Conservation (phyloP, 53 echinoderm and acorn worm genomes). For the Apostichopus leukothele region DNA sequence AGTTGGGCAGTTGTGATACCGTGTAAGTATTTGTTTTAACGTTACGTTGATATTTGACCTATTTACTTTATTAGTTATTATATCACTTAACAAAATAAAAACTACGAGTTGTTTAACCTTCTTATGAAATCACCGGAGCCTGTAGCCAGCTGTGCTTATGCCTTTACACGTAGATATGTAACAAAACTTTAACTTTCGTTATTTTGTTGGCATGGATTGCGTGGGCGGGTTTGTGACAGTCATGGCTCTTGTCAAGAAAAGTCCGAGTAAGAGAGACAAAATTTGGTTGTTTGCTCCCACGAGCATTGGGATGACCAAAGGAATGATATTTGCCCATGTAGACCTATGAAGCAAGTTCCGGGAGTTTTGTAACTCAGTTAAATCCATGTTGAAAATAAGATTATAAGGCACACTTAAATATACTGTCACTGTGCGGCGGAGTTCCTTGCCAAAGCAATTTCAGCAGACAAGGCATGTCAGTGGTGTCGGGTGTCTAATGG, state of each 20-base stretch:
- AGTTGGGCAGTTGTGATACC: background rate
- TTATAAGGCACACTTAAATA: too few relatives aligned
- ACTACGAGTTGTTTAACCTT: background rate
- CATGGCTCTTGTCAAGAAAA: background rate
- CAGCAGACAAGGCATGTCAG: background rate
- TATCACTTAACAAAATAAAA: background rate
- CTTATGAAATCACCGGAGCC: background rate
- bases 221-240: background rate
- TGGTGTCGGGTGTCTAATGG: constrained; percentile 28
- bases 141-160: background rate
- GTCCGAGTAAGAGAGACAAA: background rate
- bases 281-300: background rate
- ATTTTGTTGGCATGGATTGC: background rate
- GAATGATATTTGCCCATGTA: background rate
- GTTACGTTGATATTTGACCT: background rate
- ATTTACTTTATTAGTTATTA: background rate
- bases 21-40: background rate
- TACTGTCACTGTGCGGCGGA: background rate
- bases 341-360: background rate
- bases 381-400: too few relatives aligned
- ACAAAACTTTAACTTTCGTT: constrained; percentile 12
- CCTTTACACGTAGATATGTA: background rate
- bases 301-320: background rate
- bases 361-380: background rate
- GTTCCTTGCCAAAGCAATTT: background rate